A percentile compares a stretch with the other conserved stretches of the same genome.
These are phyloP conservation scores for Psilopsiagon aurifrons DNA, from an alignment of 2,113 vertebrate species.

Conservation along the genomic window DNA sequence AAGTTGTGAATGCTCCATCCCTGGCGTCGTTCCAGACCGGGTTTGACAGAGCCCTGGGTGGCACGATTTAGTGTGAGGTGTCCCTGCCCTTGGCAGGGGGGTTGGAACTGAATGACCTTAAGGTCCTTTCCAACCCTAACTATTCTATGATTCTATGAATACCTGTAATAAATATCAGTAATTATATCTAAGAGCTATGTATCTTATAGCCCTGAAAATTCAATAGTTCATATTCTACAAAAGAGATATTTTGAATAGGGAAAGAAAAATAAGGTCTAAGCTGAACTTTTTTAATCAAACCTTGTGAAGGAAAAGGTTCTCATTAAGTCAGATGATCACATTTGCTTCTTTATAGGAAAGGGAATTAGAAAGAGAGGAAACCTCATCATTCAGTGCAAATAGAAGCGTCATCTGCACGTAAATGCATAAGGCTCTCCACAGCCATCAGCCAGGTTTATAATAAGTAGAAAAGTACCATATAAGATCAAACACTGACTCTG, in stretches of 20 bases:
- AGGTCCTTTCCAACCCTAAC: too few relatives aligned
- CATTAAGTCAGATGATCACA: slow-evolving; percentile 19
- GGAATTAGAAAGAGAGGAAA: slow-evolving; percentile 13
- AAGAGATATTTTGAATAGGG: not conserved
- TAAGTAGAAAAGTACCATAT: not conserved
- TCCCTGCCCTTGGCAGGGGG: too few relatives aligned
- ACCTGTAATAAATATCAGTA: not conserved
- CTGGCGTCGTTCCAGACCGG: too few relatives aligned
- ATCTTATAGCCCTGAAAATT: not conserved
- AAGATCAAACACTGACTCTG: not conserved
- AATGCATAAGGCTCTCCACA: slow-evolving; percentile 13
- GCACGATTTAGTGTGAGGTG: too few relatives aligned
- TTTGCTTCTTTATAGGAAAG: slow-evolving; percentile 26
- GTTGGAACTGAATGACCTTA: too few relatives aligned
- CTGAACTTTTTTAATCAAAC: not conserved
- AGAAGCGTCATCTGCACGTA: slow-evolving; percentile 35
- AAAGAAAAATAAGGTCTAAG: not conserved
- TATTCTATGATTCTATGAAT: not conserved
- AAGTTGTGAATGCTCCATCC: too few relatives aligned
- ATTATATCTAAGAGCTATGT: not conserved
- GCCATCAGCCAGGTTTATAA: not conserved
- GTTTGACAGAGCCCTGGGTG: too few relatives aligned
- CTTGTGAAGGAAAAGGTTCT: not conserved
- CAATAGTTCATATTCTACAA: not conserved
- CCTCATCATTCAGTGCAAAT: slow-evolving; percentile 44